These are phyloP conservation scores for Iphiclides podalirius DNA, from an alignment of 2,888 invertebrate genomes.

Conservation along the genomic window DNA sequence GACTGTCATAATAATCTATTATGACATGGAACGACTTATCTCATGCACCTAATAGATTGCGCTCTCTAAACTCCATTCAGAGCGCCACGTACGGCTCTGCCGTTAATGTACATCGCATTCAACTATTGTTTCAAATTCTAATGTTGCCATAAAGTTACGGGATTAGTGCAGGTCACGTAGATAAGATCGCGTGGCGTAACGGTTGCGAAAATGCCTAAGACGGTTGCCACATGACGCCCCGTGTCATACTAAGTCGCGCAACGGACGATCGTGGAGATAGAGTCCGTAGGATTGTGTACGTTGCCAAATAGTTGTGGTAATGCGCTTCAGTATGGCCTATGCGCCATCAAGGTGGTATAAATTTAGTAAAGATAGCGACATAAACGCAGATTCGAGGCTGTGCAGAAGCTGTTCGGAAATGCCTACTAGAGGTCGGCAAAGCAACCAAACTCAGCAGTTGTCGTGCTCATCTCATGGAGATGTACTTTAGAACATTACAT, in stretches of 20 bases:
- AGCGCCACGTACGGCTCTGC: background rate
- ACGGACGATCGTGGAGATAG: background rate
- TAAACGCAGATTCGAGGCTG: background rate
- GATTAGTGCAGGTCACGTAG: conserved; percentile 21
- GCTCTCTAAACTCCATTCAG: too few species aligned
- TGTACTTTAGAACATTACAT: background rate
- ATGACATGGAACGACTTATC: too few species aligned
- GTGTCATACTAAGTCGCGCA: background rate
- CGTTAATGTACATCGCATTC: conserved; percentile 3
- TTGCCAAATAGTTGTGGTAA: background rate
- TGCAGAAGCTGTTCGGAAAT: background rate
- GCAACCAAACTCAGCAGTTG: background rate
- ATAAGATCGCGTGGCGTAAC: conserved; percentile 15
- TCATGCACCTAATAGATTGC: too few species aligned
- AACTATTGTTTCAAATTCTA: conserved; percentile 6
- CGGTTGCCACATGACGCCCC: conserved; percentile 9
- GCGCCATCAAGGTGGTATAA: too few species aligned
- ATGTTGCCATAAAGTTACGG: background rate
- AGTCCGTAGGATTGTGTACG: background rate
- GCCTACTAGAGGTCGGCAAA: background rate
- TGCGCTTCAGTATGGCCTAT: background rate
- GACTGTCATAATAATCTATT: too few species aligned
- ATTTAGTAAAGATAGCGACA: background rate
- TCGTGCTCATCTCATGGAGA: background rate
- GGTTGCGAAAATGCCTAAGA: conserved; percentile 11